Base-by-base conservation (phyloP, 2,113 vertebrate genomes). In the Morphnarchus princeps region DNA sequence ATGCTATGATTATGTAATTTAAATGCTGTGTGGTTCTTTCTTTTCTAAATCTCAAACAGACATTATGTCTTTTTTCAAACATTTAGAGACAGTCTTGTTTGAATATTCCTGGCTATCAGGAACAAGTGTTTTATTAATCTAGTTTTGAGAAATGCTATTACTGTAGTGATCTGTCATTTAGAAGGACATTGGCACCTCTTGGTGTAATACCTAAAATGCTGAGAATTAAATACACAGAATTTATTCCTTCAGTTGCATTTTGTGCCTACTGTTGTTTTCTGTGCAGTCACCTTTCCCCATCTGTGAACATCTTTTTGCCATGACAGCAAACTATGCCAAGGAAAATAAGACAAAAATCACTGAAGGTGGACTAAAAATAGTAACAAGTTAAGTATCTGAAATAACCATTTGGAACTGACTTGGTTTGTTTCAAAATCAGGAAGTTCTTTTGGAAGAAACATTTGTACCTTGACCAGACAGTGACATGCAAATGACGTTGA, bases 241-340 rank as follows among this genome's bases (percentile, higher is more conserved):
- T 42, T 70, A 47, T 50, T 83, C 22, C 20, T 81, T 70, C 14
- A 9, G 11, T 62, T 83, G 36, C 19, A 7, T 89, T 89, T 84
- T 76, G 9, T 71, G 16, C 24, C 5, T 62, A 0, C 21, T n/a
- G 0, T 28, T 78, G 8, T 18, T 72, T 79, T 65, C 22, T 77
- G 10, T 66, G 31, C 42, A 34, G 25, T 81, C 13, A 18, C 25
- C 11, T 69, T 52, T 85, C 25, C 21, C 7, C 18, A 11, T 72
- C 8, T 38, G 10, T 89, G 38, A 47, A 36, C 6, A 31, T 36
- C 11, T 29, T 93, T 63, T 57, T 87, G 14, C 42, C 63, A 82
- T 26, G 84, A 20, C 8, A 71, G 14, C 38, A 67, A 57, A 91
- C 62, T 11, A 36, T 6, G 1, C 12, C 4, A 74, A 36, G 42